A percentile compares a stretch with the other conserved stretches of the same genome.
These are phyloP conservation scores for Tarsius wallacei DNA, from an alignment of 2,797 vertebrate species.

Conservation along the genomic window DNA sequence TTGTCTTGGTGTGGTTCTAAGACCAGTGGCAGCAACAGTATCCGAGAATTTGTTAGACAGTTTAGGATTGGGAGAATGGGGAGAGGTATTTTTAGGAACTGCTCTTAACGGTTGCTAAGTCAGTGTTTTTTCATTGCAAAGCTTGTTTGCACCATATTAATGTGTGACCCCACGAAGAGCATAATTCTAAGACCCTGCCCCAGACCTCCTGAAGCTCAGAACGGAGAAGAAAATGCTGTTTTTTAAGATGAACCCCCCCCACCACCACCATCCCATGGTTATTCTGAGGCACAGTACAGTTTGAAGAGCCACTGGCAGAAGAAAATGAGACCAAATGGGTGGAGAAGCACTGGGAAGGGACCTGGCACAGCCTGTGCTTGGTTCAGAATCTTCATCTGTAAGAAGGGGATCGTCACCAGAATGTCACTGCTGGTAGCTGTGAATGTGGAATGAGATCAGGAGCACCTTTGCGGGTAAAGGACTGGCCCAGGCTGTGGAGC, in stretches of 20 bases:
- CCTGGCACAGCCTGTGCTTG: background rate
- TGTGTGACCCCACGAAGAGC: no score
- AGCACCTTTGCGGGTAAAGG: background rate
- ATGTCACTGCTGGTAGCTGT: background rate
- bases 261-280: background rate
- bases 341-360: background rate
- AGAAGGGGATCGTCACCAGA: background rate
- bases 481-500: background rate
- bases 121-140: no score
- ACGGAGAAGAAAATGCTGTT: background rate
- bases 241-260: background rate
- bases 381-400: background rate
- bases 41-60: background rate
- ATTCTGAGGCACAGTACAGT: background rate
- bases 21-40: background rate
- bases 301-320: background rate
- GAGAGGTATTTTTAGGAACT: no score
- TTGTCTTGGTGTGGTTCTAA: background rate
- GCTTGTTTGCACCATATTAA: no score
- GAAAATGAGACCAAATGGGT: background rate
- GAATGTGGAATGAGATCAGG: background rate
- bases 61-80: no score
- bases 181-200: background rate
- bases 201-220: background rate
- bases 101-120: no score